Conservation (phyloP, 2,113 vertebrate species). For the Ceyx melanurus region DNA sequence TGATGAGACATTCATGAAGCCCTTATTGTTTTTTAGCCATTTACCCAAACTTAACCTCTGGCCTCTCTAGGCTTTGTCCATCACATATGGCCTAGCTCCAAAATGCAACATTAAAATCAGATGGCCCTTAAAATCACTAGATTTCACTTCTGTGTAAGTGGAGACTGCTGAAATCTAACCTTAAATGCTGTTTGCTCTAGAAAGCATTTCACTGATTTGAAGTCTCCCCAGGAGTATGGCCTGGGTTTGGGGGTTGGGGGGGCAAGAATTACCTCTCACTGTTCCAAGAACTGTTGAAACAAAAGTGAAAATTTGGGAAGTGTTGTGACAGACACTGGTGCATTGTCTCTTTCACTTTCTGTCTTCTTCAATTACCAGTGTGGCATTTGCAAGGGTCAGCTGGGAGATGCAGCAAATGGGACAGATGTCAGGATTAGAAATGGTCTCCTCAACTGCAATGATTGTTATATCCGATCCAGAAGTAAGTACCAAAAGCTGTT, state of each 20-base stretch:
- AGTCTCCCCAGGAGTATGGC: background rate
- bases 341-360: background rate
- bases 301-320: background rate
- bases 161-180: background rate
- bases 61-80: background rate
- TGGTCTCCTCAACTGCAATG: conserved; percentile 94
- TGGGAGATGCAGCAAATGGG: conserved; percentile 90
- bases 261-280: background rate
- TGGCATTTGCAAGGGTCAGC: conserved; percentile 93
- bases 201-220: background rate
- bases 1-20: background rate
- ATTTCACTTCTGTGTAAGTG: background rate
- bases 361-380: conserved; percentile 77
- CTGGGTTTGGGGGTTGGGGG: background rate
- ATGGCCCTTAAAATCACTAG: background rate
- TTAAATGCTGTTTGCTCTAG: background rate
- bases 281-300: background rate
- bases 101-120: background rate
- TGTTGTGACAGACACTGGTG: background rate
- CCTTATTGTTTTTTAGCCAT: background rate
- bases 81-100: background rate
- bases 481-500: conserved; percentile 80
- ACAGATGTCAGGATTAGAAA: conserved; percentile 95
- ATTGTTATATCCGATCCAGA: conserved; percentile 93
- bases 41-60: background rate